phyloP scores from a whole-genome alignment of 2,888 invertebrate genomes.

The Catocala fraxini region DNA sequence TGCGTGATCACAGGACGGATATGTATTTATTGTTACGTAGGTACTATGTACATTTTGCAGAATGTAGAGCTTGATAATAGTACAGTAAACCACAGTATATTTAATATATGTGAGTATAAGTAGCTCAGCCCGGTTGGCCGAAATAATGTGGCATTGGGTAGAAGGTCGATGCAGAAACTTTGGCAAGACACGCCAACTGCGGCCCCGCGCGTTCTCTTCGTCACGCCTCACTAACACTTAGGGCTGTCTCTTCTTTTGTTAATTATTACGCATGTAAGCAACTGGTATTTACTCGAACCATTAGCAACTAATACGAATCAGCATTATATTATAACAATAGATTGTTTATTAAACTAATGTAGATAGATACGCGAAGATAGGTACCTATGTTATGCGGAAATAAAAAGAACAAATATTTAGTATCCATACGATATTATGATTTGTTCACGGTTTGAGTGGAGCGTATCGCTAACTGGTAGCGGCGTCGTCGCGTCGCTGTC shows the following conservation, averaged over 20 bases:
- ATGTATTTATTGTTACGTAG: not conserved
- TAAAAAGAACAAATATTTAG: conserved; percentile 5
- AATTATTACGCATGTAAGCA: not conserved
- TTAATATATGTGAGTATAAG: conserved; percentile 40
- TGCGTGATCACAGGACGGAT: too few relatives aligned
- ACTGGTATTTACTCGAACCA: not conserved
- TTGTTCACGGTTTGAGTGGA: conserved; percentile 21
- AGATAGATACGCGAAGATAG: not conserved
- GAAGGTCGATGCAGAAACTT: conserved; percentile 88
- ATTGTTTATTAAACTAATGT: too few relatives aligned
- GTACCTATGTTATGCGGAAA: not conserved
- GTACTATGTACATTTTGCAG: conserved; percentile 8
- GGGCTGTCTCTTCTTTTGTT: conserved; percentile 22
- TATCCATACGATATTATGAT: conserved; percentile 17
- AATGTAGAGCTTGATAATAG: conserved; percentile 55
- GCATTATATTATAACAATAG: too few relatives aligned
- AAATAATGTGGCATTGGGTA: conserved; percentile 80
- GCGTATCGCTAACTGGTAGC: conserved; percentile 21
- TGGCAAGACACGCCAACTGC: conserved; percentile 87
- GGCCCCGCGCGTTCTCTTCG: conserved; percentile 59
- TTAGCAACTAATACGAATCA: not conserved
- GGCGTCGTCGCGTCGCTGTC: conserved; percentile 3
- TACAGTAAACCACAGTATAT: conserved; percentile 36
- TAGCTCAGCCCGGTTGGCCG: conserved; percentile 65
- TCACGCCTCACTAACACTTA: conserved; percentile 49